Evolutionary conservation across 1,140 invertebrate species (phyloP).

Genomic region (Steinernema khuongi): DNA sequence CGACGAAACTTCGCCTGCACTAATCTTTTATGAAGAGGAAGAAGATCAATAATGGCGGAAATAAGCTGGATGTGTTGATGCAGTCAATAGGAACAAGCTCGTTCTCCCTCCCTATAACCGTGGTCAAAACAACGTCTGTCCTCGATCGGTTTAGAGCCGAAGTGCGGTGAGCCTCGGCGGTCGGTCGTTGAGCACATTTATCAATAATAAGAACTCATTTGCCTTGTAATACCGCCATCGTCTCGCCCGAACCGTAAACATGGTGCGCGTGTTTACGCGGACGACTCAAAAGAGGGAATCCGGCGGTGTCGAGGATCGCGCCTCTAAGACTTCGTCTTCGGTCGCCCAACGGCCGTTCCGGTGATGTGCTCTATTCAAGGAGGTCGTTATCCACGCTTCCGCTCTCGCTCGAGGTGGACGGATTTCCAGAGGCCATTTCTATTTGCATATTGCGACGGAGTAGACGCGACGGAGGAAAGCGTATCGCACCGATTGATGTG

Average conservation of each 20-base stretch:
- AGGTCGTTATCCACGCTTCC: neutral
- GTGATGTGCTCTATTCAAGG: neutral
- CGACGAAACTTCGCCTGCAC: neutral
- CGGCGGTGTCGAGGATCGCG: no score
- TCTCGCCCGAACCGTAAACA: slow-evolving; percentile 2
- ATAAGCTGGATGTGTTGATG: neutral
- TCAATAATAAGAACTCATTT: slow-evolving; percentile 11
- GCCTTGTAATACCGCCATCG: neutral
- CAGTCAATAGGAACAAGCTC: neutral
- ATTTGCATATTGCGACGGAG: neutral
- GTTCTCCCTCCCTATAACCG: neutral
- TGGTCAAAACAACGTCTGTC: slow-evolving; percentile 16
- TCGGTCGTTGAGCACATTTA: neutral
- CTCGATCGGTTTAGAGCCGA: neutral
- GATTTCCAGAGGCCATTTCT: neutral
- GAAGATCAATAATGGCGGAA: neutral
- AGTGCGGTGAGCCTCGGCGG: neutral
- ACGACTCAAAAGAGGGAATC: no score
- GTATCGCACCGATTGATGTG: neutral
- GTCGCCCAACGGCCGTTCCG: neutral
- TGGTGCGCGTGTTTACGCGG: neutral
- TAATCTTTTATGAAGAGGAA: slow-evolving; percentile 12
- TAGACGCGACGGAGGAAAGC: neutral
- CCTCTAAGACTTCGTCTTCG: no score
- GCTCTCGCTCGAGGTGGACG: neutral